Conservation (phyloP, 2,797 vertebrate species). For the Hydrocynus forskahlii region DNA sequence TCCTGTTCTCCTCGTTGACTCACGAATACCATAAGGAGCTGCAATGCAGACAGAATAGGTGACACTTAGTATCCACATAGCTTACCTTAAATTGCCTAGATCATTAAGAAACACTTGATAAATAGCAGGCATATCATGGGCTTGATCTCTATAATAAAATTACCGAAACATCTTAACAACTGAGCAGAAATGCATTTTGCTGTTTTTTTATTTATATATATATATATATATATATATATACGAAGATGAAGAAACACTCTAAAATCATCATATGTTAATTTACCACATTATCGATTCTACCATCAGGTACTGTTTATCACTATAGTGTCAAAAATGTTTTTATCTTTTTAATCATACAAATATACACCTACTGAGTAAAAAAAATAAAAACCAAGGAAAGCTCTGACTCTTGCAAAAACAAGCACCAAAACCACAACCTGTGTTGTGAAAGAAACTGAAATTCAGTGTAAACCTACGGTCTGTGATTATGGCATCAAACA, state of each 20-base stretch:
- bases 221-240: no score
- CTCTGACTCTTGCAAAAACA: neutral
- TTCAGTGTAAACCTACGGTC: constrained; percentile 84
- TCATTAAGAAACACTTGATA: neutral
- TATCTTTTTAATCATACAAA: neutral
- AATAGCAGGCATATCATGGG: no score
- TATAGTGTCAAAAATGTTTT: neutral
- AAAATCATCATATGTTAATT: neutral
- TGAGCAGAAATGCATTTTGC: no score
- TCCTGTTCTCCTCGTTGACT: constrained; percentile 92
- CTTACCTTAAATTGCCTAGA: neutral
- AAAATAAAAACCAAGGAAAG: neutral
- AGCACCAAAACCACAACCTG: neutral
- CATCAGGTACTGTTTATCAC: no score
- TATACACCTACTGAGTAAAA: neutral
- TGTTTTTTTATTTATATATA: no score
- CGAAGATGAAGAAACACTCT: no score
- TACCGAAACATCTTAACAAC: no score
- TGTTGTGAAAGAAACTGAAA: neutral
- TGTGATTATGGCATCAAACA: constrained; percentile 93
- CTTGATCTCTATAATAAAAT: no score
- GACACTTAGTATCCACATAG: neutral
- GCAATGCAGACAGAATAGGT: constrained; percentile 34
- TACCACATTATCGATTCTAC: neutral
- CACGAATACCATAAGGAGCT: constrained; percentile 97